Percentiles rank a stretch among this genome's conserved stretches.
Evolutionary conservation across 2,888 invertebrate genomes (phyloP).

Genomic region (Altica lythri): DNA sequence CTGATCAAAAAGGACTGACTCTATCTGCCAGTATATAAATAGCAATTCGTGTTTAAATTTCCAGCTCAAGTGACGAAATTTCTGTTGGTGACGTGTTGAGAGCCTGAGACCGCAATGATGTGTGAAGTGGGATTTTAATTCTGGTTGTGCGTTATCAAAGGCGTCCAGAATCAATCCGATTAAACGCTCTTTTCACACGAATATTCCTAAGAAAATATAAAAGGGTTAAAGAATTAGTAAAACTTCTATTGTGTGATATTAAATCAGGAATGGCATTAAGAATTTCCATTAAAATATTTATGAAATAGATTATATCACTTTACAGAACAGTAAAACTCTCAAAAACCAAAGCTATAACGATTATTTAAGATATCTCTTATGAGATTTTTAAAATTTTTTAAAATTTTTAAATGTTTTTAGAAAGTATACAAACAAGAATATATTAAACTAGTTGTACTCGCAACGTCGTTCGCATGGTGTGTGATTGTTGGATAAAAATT

Average conservation of each 20-base stretch:
- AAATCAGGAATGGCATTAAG: too few species aligned
- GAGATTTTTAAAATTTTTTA: too few species aligned
- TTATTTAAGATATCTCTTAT: too few species aligned
- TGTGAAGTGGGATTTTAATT: slow-evolving; percentile 36
- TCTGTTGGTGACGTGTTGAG: slow-evolving; percentile 34
- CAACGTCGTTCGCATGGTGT: too few species aligned
- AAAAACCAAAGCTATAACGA: too few species aligned
- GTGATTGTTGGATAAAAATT: too few species aligned
- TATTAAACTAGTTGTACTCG: too few species aligned
- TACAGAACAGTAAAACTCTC: too few species aligned
- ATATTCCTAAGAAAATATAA: slow-evolving; percentile 20
- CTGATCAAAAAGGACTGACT: background rate
- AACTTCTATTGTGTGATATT: slow-evolving; percentile 1
- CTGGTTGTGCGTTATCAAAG: slow-evolving; percentile 33
- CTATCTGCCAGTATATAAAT: slow-evolving; percentile 24
- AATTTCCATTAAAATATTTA: too few species aligned
- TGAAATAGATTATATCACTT: too few species aligned
- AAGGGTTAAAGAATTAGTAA: slow-evolving; percentile 4
- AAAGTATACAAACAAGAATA: too few species aligned
- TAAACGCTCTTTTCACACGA: slow-evolving; percentile 31
- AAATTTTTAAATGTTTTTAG: too few species aligned
- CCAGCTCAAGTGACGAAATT: slow-evolving; percentile 36
- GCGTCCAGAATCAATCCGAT: slow-evolving; percentile 35
- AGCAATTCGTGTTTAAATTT: slow-evolving; percentile 36
- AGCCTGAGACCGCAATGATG: slow-evolving; percentile 31